phyloP scores from a whole-genome alignment of 1,140 invertebrate species.

The Elysia chlorotica region DNA sequence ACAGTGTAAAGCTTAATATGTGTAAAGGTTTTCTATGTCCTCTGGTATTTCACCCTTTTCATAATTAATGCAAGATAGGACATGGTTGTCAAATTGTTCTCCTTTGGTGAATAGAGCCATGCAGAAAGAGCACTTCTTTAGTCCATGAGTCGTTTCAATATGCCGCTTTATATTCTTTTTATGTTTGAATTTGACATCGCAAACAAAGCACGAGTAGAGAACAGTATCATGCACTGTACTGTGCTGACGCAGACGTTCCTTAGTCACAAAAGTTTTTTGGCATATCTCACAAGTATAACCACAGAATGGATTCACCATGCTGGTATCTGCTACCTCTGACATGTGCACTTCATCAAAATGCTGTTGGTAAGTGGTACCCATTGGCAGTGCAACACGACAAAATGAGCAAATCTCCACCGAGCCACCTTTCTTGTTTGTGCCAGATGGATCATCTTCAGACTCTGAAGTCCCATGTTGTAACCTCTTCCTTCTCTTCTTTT shows the following conservation, averaged over 20 bases:
- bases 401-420: no score
- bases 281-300: no score
- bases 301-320: no score
- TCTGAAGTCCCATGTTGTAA: no score
- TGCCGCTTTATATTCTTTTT: slow-evolving; percentile 13
- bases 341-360: neutral
- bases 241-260: neutral
- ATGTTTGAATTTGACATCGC: slow-evolving; percentile 17
- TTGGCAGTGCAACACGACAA: no score
- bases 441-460: no score
- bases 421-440: no score
- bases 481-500: no score
- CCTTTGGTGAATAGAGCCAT: slow-evolving; percentile 9
- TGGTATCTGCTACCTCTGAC: neutral
- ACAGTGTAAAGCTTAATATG: neutral
- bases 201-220: slow-evolving; percentile 3
- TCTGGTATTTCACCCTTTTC: no score
- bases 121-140: slow-evolving; percentile 19
- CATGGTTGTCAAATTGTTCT: slow-evolving; percentile 9
- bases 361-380: neutral
- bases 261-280: no score
- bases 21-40: no score
- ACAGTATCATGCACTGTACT: neutral
- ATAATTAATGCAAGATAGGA: slow-evolving; percentile 2
- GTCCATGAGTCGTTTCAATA: slow-evolving; percentile 12